Evolutionary conservation across 1,140 invertebrate species (phyloP).

Genomic region (Hypothenemus hampei): DNA sequence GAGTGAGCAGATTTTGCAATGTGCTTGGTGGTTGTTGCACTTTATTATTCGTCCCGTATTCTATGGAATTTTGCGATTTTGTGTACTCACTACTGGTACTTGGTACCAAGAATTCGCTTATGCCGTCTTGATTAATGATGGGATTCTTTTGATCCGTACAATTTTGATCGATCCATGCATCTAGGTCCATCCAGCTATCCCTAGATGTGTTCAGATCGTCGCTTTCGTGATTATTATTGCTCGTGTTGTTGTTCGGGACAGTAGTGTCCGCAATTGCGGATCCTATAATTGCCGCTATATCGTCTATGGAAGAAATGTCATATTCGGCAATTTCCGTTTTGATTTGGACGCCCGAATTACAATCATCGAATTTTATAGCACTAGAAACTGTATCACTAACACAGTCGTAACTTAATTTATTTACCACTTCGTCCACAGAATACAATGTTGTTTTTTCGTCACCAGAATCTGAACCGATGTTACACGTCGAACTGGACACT

Average conservation of each 20-base stretch:
- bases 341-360: conserved; percentile 42
- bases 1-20: conserved; percentile 68
- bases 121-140: conserved; percentile 58
- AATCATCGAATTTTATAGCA: conserved; percentile 49
- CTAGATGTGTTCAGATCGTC: conserved; percentile 62
- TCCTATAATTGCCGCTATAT: conserved; percentile 82
- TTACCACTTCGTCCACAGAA: conserved; percentile 49
- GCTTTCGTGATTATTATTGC: conserved; percentile 41
- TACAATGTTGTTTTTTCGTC: conserved; percentile 56
- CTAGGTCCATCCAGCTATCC: conserved; percentile 76
- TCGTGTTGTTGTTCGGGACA: conserved; percentile 57
- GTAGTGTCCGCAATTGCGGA: conserved; percentile 86
- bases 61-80: conserved; percentile 32
- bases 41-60: conserved; percentile 39
- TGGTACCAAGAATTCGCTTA: conserved; percentile 62
- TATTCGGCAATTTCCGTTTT: conserved; percentile 54
- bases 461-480: conserved; percentile 41
- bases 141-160: conserved; percentile 54
- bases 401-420: conserved; percentile 44
- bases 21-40: conserved; percentile 57
- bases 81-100: conserved; percentile 45
- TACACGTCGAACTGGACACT: conserved; percentile 61
- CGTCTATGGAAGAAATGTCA: conserved; percentile 72
- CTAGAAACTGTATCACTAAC: conserved; percentile 47
- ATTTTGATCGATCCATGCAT: conserved; percentile 75